A percentile compares a stretch with the other conserved stretches of the same genome.
Evolutionary conservation across 23 tunicate species (phyloP).

Genomic region (Trididemnum miniatum): DNA sequence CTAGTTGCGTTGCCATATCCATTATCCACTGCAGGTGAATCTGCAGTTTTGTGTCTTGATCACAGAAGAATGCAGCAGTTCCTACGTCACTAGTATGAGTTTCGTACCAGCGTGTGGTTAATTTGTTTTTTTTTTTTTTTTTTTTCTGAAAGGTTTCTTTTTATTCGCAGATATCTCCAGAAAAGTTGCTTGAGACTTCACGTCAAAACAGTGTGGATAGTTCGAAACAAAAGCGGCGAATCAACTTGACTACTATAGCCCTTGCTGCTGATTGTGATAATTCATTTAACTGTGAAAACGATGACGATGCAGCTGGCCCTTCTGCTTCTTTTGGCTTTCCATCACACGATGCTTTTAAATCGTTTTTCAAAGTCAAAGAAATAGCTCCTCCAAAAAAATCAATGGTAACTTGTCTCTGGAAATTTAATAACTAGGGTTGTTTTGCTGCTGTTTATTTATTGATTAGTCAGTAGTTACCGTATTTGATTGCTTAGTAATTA

Average conservation of each 20-base stretch:
- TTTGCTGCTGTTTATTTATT: too few species aligned
- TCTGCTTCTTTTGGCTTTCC: constrained; percentile 35
- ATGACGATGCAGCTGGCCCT: constrained; percentile 4
- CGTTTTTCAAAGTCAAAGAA: constrained; percentile 43
- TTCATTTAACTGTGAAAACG: background rate
- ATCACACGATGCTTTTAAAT: constrained; percentile 55
- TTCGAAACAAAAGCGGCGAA: constrained; percentile 32
- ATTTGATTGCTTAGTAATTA: too few species aligned
- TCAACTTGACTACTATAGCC: constrained; percentile 40
- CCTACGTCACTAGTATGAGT: too few species aligned
- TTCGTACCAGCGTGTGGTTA: too few species aligned
- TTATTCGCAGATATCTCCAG: constrained; percentile 40
- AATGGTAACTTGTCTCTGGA: background rate
- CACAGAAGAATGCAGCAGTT: too few species aligned
- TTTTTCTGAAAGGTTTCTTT: too few species aligned
- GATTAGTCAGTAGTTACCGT: too few species aligned
- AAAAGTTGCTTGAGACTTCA: constrained; percentile 42
- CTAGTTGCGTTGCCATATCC: too few species aligned
- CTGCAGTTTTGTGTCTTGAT: too few species aligned
- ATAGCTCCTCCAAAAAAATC: background rate
- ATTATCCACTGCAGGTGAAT: too few species aligned
- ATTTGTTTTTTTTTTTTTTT: too few species aligned
- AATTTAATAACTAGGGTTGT: too few species aligned
- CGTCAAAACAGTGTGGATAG: constrained; percentile 29
- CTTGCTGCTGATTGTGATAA: background rate